phyloP scores from a whole-genome alignment of 2,113 vertebrate species.

The Clarias macrocephalus region DNA sequence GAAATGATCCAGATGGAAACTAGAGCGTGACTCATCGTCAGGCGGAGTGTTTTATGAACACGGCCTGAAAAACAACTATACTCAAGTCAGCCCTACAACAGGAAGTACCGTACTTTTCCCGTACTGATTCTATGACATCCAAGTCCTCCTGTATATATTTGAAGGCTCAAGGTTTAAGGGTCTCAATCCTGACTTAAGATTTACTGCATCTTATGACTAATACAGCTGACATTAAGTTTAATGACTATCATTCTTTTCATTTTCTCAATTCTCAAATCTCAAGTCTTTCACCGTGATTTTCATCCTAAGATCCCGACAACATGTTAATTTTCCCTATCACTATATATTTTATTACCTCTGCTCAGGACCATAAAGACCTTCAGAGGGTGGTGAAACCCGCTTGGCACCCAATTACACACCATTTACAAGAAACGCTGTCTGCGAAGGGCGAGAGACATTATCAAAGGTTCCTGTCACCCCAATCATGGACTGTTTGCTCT shows the following conservation, averaged over 20 bases:
- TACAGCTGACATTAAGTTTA: neutral
- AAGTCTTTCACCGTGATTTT: neutral
- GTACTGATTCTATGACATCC: neutral
- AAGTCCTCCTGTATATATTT: neutral
- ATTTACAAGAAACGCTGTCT: too few species aligned
- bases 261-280: neutral
- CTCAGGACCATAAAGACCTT: too few species aligned
- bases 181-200: neutral
- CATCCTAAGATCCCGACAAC: neutral
- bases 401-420: too few species aligned
- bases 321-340: neutral
- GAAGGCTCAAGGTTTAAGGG: neutral
- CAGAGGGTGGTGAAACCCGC: too few species aligned
- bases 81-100: neutral
- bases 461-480: too few species aligned
- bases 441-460: too few species aligned
- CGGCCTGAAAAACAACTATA: neutral
- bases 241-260: neutral
- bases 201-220: neutral
- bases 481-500: too few species aligned
- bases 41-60: neutral
- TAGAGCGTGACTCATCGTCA: constrained; percentile 25
- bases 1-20: constrained; percentile 36
- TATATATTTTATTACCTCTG: neutral
- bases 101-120: neutral